A percentile compares a stretch with the other conserved stretches of the same genome.
Evolutionary conservation across 2,797 vertebrate species (phyloP).

Genomic region (Sphenopsis melanotis): DNA sequence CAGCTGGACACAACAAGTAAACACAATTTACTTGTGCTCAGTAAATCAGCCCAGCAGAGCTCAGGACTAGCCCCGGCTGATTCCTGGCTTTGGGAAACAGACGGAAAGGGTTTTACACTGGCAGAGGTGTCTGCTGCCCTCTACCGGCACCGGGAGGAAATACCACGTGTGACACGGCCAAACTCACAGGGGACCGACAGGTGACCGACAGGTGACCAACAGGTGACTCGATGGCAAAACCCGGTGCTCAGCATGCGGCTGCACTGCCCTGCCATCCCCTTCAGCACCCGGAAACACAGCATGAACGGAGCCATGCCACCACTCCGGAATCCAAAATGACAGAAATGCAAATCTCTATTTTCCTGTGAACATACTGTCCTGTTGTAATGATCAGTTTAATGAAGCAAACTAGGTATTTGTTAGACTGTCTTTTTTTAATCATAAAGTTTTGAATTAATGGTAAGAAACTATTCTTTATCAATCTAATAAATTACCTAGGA

Average conservation of each 20-base stretch:
- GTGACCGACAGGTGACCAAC: background rate
- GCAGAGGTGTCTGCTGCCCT: conserved; percentile 4
- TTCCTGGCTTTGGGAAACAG: background rate
- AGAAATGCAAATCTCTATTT: background rate
- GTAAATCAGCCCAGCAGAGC: background rate
- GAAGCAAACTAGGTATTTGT: background rate
- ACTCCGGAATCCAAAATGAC: background rate
- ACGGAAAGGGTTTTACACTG: background rate
- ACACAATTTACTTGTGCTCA: background rate
- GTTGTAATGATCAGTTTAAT: background rate
- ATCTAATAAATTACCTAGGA: background rate
- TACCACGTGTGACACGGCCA: background rate
- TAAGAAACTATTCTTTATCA: background rate
- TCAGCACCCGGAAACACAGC: background rate
- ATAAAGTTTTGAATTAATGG: background rate
- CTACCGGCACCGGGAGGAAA: background rate
- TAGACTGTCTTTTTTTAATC: background rate
- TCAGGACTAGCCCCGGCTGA: background rate
- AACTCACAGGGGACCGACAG: background rate
- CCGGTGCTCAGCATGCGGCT: background rate
- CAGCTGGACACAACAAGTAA: background rate
- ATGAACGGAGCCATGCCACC: rapidly evolving
- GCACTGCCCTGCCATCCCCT: background rate
- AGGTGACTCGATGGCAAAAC: background rate
- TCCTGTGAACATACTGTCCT: background rate